Conservation (phyloP, 64 coral and sea anemone genomes). For the Montipora capricornis region DNA sequence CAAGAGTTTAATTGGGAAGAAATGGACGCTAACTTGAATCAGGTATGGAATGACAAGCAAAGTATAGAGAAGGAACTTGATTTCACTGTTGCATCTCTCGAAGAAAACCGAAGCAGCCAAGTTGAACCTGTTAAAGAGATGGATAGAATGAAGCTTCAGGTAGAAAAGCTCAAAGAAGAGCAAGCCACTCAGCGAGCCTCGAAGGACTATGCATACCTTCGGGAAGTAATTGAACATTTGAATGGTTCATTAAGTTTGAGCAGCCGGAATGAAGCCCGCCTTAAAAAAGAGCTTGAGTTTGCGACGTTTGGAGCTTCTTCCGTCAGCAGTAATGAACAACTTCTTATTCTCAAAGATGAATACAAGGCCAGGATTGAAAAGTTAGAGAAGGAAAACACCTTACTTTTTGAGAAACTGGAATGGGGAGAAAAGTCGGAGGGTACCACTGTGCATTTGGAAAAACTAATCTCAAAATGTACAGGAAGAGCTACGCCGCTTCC, state of each 20-base stretch:
- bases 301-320: not conserved
- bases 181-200: not conserved
- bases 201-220: not conserved
- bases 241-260: not conserved
- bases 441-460: not conserved
- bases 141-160: not conserved
- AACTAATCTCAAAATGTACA: not conserved
- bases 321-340: not conserved
- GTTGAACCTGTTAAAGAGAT: not conserved
- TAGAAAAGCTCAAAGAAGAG: not conserved
- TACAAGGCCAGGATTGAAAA: not conserved
- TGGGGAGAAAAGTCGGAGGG: not conserved
- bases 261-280: not conserved
- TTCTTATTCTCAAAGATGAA: not conserved
- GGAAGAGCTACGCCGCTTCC: not conserved
- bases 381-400: not conserved
- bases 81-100: not conserved
- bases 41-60: not conserved
- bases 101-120: constrained; percentile 4
- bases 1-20: not conserved
- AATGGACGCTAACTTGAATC: not conserved
- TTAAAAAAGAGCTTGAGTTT: not conserved
- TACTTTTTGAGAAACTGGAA: not conserved
- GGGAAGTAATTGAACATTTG: not conserved
- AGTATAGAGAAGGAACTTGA: not conserved